Percentiles rank a stretch among this genome's conserved stretches.
These are phyloP conservation scores for Sericinus montela DNA, from an alignment of 2,888 invertebrate species.

Conservation along the genomic window DNA sequence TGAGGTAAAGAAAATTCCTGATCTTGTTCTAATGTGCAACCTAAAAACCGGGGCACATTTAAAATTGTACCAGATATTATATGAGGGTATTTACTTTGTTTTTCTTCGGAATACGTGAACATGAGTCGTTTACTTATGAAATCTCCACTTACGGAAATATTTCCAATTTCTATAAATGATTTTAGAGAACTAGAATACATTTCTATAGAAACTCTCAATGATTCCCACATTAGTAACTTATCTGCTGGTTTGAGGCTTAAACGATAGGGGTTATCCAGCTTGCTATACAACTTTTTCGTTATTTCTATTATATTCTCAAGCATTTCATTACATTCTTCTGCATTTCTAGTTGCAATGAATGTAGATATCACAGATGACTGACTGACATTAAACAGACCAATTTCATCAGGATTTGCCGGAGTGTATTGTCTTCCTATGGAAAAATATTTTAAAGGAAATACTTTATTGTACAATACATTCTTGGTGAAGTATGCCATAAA, in stretches of 20 bases:
- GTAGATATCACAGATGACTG: constrained; percentile 84
- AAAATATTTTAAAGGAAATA: constrained; percentile 85
- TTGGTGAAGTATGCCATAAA: constrained; percentile 87
- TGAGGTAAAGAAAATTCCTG: constrained; percentile 52
- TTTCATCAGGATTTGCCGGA: constrained; percentile 56
- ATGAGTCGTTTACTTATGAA: constrained; percentile 89
- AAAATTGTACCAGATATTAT: constrained; percentile 86
- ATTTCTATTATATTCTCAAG: constrained; percentile 77
- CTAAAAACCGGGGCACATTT: constrained; percentile 86
- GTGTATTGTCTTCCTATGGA: constrained; percentile 84
- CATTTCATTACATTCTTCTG: constrained; percentile 66
- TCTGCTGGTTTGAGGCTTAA: constrained; percentile 81
- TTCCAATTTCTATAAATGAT: constrained; percentile 85
- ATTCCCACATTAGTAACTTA: constrained; percentile 82
- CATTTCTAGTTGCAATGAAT: constrained; percentile 79
- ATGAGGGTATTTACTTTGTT: constrained; percentile 80
- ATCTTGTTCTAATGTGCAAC: constrained; percentile 84
- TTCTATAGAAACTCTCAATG: constrained; percentile 83
- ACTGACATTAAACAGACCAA: constrained; percentile 82
- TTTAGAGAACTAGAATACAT: constrained; percentile 84
- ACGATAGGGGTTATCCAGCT: constrained; percentile 83
- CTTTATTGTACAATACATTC: constrained; percentile 78
- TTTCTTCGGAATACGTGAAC: constrained; percentile 82
- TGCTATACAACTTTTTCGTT: constrained; percentile 80
- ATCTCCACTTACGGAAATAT: constrained; percentile 84